These are phyloP conservation scores for Numida meleagris DNA, from an alignment of 2,113 vertebrate species.

Conservation along the genomic window DNA sequence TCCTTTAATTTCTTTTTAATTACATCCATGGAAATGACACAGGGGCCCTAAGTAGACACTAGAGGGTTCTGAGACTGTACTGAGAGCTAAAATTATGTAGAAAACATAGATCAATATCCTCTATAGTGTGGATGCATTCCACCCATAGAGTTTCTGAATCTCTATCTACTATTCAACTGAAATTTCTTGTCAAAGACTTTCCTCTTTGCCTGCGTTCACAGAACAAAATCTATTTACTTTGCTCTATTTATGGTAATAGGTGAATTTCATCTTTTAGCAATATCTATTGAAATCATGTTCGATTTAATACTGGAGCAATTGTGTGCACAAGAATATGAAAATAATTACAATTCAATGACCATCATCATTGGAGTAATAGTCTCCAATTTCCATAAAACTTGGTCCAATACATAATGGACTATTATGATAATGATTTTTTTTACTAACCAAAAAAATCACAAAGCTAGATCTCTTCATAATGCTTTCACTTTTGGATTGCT, in stretches of 20 bases:
- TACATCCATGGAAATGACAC: not conserved
- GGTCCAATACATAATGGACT: not conserved
- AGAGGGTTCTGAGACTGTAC: not conserved
- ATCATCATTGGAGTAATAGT: not conserved
- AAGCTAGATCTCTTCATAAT: not conserved
- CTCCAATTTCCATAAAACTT: not conserved
- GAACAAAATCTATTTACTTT: not conserved
- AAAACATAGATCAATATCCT: not conserved
- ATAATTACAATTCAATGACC: not conserved
- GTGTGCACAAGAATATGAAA: not conserved
- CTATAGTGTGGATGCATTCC: not conserved
- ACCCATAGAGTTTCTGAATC: not conserved
- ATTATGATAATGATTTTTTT: not conserved
- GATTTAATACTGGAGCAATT: not conserved
- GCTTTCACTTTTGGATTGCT: not conserved
- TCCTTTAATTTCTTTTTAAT: not conserved
- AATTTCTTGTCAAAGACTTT: not conserved
- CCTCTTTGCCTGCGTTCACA: not conserved
- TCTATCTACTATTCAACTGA: not conserved
- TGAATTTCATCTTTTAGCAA: not conserved
- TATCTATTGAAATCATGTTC: not conserved
- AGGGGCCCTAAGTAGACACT: fast-evolving
- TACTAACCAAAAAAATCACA: not conserved
- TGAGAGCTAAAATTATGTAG: not conserved
- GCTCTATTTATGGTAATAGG: not conserved